Percentiles rank a stretch among this genome's conserved stretches.
These are phyloP conservation scores for Micronisus gabar DNA, from an alignment of 2,113 vertebrate species.

Conservation along the genomic window DNA sequence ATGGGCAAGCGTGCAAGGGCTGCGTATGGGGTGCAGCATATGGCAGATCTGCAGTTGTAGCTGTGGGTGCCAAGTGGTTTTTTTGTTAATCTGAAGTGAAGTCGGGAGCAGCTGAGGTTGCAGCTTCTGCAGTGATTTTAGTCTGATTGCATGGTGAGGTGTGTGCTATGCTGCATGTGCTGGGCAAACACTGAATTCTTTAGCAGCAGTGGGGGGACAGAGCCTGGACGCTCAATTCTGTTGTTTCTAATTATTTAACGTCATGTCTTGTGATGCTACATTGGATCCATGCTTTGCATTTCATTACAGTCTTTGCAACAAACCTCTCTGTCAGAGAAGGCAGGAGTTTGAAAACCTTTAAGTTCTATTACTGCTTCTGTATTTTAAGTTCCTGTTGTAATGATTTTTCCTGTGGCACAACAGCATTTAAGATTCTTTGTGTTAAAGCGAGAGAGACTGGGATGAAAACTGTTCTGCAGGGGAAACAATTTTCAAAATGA, in stretches of 20 bases:
- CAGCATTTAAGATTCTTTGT: neutral
- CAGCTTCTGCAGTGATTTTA: neutral
- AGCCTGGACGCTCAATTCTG: neutral
- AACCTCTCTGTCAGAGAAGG: neutral
- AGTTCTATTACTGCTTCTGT: neutral
- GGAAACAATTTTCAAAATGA: neutral
- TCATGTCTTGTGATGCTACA: neutral
- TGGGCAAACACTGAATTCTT: neutral
- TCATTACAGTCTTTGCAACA: neutral
- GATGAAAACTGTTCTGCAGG: neutral
- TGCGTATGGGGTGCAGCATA: accelerated
- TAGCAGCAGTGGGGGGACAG: neutral
- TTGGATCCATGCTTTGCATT: neutral
- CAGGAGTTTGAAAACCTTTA: neutral
- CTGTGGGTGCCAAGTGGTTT: neutral
- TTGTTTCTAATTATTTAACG: neutral
- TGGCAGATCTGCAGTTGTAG: neutral
- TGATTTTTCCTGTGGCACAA: neutral
- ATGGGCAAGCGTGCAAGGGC: neutral
- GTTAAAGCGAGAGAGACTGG: neutral
- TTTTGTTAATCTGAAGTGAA: neutral
- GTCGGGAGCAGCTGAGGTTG: neutral
- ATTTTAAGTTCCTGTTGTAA: neutral
- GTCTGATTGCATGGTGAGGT: accelerated
- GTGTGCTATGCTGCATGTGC: neutral